Conservation (phyloP, 1,140 invertebrate genomes). For the Drosophila sp. region DNA sequence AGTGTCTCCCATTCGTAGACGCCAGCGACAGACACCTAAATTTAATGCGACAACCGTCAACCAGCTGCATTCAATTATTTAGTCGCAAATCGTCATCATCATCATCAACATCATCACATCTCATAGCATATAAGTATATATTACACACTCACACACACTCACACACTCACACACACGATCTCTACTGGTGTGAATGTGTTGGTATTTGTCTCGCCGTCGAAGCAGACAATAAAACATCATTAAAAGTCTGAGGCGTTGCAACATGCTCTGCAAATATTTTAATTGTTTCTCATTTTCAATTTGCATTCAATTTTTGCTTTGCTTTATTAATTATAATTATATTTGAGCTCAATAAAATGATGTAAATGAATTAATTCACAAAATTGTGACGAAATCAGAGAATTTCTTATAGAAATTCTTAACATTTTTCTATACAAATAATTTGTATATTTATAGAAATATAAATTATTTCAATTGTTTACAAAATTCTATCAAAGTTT, state of each 20-base stretch:
- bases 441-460: no score
- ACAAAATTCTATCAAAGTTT: neutral
- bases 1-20: slow-evolving; percentile 70
- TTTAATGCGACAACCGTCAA: slow-evolving; percentile 81
- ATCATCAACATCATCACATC: slow-evolving; percentile 48
- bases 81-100: slow-evolving; percentile 74
- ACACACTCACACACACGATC: slow-evolving; percentile 31
- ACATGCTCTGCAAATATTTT: slow-evolving; percentile 80
- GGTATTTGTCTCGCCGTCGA: slow-evolving; percentile 58
- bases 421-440: neutral
- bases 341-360: slow-evolving; percentile 1
- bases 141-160: slow-evolving; percentile 33
- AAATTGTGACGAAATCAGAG: slow-evolving; percentile 3
- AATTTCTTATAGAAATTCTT: neutral
- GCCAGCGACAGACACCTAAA: slow-evolving; percentile 77
- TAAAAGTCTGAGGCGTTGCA: slow-evolving; percentile 76
- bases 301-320: slow-evolving; percentile 19
- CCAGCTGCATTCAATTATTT: slow-evolving; percentile 83
- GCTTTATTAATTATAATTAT: slow-evolving; percentile 12
- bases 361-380: neutral
- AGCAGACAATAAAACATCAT: slow-evolving; percentile 82
- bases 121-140: slow-evolving; percentile 43
- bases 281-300: slow-evolving; percentile 70
- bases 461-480: neutral
- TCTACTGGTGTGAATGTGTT: slow-evolving; percentile 10